Conservation (phyloP, 2,888 invertebrate species). For the Spilosoma lubricipeda region DNA sequence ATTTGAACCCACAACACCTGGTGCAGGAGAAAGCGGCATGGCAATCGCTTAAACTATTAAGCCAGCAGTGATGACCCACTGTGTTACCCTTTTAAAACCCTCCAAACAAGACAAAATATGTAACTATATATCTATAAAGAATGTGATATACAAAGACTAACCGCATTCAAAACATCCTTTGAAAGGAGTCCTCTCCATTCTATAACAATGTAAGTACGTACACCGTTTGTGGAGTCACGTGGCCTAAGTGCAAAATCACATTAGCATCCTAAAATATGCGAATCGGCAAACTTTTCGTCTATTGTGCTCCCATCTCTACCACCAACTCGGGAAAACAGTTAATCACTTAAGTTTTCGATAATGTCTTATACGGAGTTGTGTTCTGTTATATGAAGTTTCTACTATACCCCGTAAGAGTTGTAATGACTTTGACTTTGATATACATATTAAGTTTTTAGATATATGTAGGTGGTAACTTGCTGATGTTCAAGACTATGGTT, state of each 20-base stretch:
- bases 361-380: constrained; percentile 59
- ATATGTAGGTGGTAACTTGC: neutral
- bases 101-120: neutral
- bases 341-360: constrained; percentile 80
- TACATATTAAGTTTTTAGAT: constrained; percentile 32
- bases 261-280: constrained; percentile 72
- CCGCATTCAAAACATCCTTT: constrained; percentile 37
- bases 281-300: constrained; percentile 66
- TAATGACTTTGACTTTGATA: constrained; percentile 46
- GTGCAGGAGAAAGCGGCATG: no score
- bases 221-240: constrained; percentile 43
- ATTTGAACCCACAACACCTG: no score
- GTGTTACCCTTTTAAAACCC: no score
- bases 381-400: constrained; percentile 32
- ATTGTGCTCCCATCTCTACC: constrained; percentile 59
- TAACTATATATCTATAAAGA: constrained; percentile 1
- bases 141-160: constrained; percentile 6
- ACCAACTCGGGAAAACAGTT: constrained; percentile 68
- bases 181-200: constrained; percentile 26
- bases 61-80: no score
- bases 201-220: constrained; percentile 33
- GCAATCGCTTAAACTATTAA: no score
- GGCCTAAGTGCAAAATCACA: constrained; percentile 62
- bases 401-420: constrained; percentile 33
- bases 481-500: neutral